Percentiles rank a stretch among this genome's conserved stretches.
Evolutionary conservation across 1,140 invertebrate species (phyloP).

Genomic region (Lithobius niger): DNA sequence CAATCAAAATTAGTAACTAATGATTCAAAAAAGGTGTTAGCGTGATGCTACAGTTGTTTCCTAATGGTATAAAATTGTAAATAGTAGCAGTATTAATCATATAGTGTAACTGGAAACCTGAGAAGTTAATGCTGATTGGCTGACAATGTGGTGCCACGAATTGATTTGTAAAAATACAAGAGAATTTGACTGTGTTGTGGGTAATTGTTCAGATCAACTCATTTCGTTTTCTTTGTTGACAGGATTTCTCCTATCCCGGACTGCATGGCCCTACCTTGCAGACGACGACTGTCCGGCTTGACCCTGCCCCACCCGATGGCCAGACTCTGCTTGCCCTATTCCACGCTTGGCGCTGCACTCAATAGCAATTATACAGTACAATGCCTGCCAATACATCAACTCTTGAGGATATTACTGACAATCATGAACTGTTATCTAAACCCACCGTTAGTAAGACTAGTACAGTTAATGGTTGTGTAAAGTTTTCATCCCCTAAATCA

Average conservation of each 20-base stretch:
- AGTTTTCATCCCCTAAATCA: slow-evolving; percentile 1
- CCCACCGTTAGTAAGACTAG: not conserved
- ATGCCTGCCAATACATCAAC: slow-evolving; percentile 12
- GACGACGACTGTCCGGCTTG: too few species aligned
- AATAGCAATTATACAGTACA: slow-evolving; percentile 12
- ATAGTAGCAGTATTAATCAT: too few species aligned
- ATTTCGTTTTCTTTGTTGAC: not conserved
- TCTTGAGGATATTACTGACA: slow-evolving; percentile 11
- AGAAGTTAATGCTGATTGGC: too few species aligned
- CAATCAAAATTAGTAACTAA: too few species aligned
- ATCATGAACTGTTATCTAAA: not conserved
- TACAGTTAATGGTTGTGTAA: slow-evolving; percentile 3
- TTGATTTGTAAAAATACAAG: too few species aligned
- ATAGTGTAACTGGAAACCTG: too few species aligned
- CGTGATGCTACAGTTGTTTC: too few species aligned
- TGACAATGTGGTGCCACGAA: too few species aligned
- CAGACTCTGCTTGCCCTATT: slow-evolving; percentile 10
- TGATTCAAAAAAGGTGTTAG: too few species aligned
- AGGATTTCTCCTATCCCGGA: not conserved
- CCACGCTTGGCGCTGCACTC: slow-evolving; percentile 8
- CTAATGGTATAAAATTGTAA: too few species aligned
- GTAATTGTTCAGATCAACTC: too few species aligned
- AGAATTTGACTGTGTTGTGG: too few species aligned
- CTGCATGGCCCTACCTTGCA: not conserved
- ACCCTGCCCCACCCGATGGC: slow-evolving; percentile 17